A percentile compares a stretch with the other conserved stretches of the same genome.
phyloP scores from a whole-genome alignment of 92 coral and sea anemone species.

The Porites evermanni region DNA sequence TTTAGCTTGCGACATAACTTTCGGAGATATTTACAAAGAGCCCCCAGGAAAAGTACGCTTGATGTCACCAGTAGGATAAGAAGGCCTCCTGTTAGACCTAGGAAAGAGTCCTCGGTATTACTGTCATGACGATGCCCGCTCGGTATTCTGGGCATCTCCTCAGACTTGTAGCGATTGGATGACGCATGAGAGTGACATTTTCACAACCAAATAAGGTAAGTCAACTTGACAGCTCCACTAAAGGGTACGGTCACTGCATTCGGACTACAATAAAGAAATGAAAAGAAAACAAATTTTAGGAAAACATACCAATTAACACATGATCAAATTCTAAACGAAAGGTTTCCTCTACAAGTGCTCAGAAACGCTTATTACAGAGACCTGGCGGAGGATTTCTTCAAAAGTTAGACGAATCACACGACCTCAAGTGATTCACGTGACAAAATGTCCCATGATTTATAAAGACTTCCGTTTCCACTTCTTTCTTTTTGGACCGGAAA shows the following conservation, averaged over 20 bases:
- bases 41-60: conserved; percentile 75
- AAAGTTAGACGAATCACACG: no score
- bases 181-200: neutral
- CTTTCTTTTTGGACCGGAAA: no score
- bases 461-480: no score
- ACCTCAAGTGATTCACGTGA: no score
- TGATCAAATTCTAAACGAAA: no score
- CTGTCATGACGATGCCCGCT: neutral
- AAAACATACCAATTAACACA: no score
- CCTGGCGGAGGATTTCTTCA: no score
- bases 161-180: neutral
- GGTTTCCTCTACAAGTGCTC: no score
- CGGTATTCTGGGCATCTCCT: conserved; percentile 38
- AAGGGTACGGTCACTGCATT: neutral
- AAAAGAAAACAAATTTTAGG: neutral
- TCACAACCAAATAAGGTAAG: neutral
- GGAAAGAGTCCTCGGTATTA: neutral
- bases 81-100: conserved; percentile 54
- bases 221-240: neutral
- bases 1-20: conserved; percentile 74
- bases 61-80: conserved; percentile 60
- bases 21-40: conserved; percentile 74
- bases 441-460: no score
- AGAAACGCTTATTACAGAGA: no score
- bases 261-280: neutral